phyloP scores from a whole-genome alignment of 2,888 invertebrate genomes.

The Dorcus hopei region DNA sequence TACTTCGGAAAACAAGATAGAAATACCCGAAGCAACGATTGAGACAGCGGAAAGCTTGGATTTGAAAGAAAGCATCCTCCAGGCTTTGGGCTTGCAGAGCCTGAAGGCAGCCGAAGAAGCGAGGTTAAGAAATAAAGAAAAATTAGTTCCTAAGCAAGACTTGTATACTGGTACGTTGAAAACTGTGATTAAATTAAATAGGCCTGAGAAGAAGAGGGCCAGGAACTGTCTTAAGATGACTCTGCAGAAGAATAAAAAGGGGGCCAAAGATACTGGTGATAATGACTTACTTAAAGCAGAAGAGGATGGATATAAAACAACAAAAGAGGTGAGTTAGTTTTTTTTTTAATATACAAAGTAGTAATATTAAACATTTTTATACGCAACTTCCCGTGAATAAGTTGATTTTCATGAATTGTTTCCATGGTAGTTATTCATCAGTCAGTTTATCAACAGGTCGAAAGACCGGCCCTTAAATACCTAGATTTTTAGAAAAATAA shows the following conservation, averaged over 20 bases:
- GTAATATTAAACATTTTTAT: not conserved
- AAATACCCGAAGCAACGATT: slow-evolving; percentile 2
- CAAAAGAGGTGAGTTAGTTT: slow-evolving; percentile 57
- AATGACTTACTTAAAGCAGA: slow-evolving; percentile 54
- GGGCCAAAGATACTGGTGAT: slow-evolving; percentile 13
- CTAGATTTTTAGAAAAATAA: too few species aligned
- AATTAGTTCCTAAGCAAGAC: slow-evolving; percentile 42
- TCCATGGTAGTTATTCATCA: too few species aligned
- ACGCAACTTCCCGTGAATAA: too few species aligned
- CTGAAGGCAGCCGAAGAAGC: slow-evolving; percentile 71
- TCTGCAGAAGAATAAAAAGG: slow-evolving; percentile 65
- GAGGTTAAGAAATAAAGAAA: slow-evolving; percentile 52
- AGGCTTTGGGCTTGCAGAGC: slow-evolving; percentile 72
- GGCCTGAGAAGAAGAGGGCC: slow-evolving; percentile 65
- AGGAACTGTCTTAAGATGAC: slow-evolving; percentile 76
- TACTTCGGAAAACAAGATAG: not conserved
- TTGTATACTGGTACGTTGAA: slow-evolving; percentile 77
- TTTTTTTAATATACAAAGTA: slow-evolving; percentile 1
- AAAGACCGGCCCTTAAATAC: too few species aligned
- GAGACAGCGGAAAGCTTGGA: slow-evolving; percentile 29
- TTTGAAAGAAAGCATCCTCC: slow-evolving; percentile 68
- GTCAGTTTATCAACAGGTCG: too few species aligned
- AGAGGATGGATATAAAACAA: slow-evolving; percentile 48
- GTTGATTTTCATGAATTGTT: too few species aligned
- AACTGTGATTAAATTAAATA: slow-evolving; percentile 77